Conservation (phyloP, 2,888 invertebrate genomes). For the Gisinianus flammeolus region DNA sequence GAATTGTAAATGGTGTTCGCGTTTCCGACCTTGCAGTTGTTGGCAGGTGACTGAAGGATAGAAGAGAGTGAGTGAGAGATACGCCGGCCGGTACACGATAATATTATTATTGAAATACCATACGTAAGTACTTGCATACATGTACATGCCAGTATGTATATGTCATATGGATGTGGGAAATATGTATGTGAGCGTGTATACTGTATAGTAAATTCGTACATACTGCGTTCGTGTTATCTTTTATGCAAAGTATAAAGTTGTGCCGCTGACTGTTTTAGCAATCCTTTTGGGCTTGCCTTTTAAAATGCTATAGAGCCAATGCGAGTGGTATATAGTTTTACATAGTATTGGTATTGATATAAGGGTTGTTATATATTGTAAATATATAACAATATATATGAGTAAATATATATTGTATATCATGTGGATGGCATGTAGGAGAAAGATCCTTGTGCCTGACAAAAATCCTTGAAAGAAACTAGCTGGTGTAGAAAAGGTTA, state of each 20-base stretch:
- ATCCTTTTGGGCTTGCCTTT: slow-evolving; percentile 33
- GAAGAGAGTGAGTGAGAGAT: slow-evolving; percentile 12
- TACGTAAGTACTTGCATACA: no score
- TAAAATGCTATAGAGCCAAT: slow-evolving; percentile 7
- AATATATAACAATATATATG: not conserved
- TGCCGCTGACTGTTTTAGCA: slow-evolving; percentile 25
- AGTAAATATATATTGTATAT: not conserved
- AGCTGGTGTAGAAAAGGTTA: slow-evolving; percentile 34
- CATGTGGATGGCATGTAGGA: not conserved
- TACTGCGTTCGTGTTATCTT: not conserved
- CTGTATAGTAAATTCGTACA: not conserved
- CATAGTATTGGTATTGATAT: not conserved
- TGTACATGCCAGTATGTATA: no score
- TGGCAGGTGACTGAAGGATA: slow-evolving; percentile 39
- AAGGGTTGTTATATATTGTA: not conserved
- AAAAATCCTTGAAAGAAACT: slow-evolving; percentile 37
- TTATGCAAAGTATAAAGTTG: no score
- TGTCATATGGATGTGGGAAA: no score
- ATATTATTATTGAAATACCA: no score
- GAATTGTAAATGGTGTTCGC: not conserved
- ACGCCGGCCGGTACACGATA: slow-evolving; percentile 12
- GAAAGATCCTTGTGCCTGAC: slow-evolving; percentile 35
- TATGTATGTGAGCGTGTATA: not conserved
- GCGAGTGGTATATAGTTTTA: not conserved
- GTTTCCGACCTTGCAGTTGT: slow-evolving; percentile 36